Conservation (phyloP, 1,140 invertebrate species). For the Capitella teleta region DNA sequence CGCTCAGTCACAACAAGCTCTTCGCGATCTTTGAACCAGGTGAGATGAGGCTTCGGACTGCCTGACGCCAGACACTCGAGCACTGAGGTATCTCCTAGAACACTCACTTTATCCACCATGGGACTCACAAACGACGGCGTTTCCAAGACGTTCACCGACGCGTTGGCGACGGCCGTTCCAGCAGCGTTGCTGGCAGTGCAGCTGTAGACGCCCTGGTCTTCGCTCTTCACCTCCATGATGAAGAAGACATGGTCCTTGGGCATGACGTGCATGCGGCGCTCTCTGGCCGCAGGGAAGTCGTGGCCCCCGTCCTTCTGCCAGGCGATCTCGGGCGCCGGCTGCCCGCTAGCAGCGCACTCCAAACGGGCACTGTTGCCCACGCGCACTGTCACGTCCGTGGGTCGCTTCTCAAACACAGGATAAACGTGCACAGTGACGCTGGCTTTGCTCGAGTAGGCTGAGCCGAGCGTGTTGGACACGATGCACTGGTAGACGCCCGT, state of each 20-base stretch:
- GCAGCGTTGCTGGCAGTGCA: conserved; percentile 85
- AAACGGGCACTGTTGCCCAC: conserved; percentile 75
- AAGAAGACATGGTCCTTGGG: conserved; percentile 82
- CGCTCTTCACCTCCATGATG: conserved; percentile 75
- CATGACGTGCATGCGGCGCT: conserved; percentile 84
- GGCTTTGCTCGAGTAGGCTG: conserved; percentile 75
- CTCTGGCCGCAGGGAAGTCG: conserved; percentile 86
- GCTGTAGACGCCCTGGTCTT: conserved; percentile 82
- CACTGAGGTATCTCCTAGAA: conserved; percentile 65
- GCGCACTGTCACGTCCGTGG: conserved; percentile 69
- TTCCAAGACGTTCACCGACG: conserved; percentile 74
- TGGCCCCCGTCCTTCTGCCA: conserved; percentile 86
- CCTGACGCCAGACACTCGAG: conserved; percentile 77
- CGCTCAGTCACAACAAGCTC: conserved; percentile 55
- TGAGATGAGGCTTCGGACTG: conserved; percentile 71
- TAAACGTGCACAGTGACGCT: conserved; percentile 74
- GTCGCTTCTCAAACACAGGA: conserved; percentile 74
- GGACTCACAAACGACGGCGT: conserved; percentile 67
- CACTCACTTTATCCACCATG: conserved; percentile 69
- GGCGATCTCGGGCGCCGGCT: conserved; percentile 75
- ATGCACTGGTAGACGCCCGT: conserved; percentile 87
- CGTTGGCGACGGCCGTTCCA: conserved; percentile 73
- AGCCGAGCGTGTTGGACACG: conserved; percentile 77
- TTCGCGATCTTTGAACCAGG: conserved; percentile 76
- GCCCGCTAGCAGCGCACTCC: conserved; percentile 80